phyloP scores from a whole-genome alignment of 2,113 vertebrate species.

The Gymnarchus niloticus region DNA sequence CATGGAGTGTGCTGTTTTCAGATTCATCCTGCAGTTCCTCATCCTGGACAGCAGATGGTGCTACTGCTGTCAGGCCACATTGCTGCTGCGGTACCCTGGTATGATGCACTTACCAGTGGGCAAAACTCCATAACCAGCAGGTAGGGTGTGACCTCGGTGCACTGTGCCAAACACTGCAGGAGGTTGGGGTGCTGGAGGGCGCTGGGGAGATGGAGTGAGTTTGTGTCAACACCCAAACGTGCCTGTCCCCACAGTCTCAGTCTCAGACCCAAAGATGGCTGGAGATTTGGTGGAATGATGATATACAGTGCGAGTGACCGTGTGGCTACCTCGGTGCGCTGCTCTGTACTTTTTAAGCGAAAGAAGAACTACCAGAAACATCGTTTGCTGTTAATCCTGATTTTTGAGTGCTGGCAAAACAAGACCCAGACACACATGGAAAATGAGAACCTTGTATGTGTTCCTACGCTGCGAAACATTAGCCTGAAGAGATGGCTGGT shows the following conservation, averaged over 20 bases:
- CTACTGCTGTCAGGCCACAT: neutral
- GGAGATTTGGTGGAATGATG: neutral
- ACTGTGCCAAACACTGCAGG: conserved; percentile 89
- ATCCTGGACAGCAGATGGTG: conserved; percentile 12
- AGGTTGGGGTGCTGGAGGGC: conserved; percentile 84
- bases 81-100: neutral
- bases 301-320: neutral
- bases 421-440: too few species aligned
- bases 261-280: neutral
- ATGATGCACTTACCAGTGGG: conserved; percentile 74
- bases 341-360: too few species aligned
- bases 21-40: neutral
- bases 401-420: neutral
- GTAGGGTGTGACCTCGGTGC: conserved; percentile 83
- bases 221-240: neutral
- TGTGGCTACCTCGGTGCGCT: too few species aligned
- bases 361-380: neutral
- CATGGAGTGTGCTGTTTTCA: neutral
- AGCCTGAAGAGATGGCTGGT: too few species aligned
- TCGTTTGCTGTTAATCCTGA: neutral
- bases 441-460: too few species aligned
- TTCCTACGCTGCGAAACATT: neutral
- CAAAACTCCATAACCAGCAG: conserved; percentile 96
- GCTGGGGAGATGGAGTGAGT: conserved; percentile 48
- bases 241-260: neutral